Evolutionary conservation across 2,888 invertebrate species (phyloP).

Genomic region (Scelioninae gen. 2): DNA sequence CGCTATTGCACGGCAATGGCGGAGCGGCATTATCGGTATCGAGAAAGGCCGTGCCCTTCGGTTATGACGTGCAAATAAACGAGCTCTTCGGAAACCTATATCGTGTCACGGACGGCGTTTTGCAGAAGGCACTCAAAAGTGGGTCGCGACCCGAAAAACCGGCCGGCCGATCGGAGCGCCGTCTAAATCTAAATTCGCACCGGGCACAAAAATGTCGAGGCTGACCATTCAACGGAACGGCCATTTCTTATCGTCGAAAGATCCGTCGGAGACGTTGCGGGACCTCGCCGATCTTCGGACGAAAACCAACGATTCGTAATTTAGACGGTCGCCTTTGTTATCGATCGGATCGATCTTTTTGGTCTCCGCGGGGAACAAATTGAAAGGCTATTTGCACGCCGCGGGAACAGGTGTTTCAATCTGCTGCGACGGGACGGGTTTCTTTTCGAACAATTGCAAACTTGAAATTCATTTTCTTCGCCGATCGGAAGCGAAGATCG

Average conservation of each 20-base stretch:
- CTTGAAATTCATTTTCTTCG: too few relatives aligned
- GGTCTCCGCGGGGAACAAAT: too few relatives aligned
- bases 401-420: too few relatives aligned
- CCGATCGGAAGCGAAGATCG: too few relatives aligned
- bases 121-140: conserved; percentile 50
- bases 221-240: background rate
- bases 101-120: conserved; percentile 49
- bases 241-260: background rate
- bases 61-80: conserved; percentile 54
- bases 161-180: conserved; percentile 11
- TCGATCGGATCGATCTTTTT: too few relatives aligned
- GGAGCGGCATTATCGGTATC: conserved; percentile 52
- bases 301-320: too few relatives aligned
- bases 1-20: conserved; percentile 45
- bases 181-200: conserved; percentile 37
- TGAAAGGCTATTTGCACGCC: too few relatives aligned
- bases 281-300: background rate
- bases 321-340: too few relatives aligned
- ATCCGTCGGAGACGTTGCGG: background rate
- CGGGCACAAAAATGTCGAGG: conserved; percentile 33
- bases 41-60: conserved; percentile 57
- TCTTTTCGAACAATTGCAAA: too few relatives aligned
- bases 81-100: conserved; percentile 57
- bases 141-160: conserved; percentile 46
- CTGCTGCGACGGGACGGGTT: too few relatives aligned